phyloP scores from a whole-genome alignment of 1,140 invertebrate species.

The Cherax quadricarinatus region DNA sequence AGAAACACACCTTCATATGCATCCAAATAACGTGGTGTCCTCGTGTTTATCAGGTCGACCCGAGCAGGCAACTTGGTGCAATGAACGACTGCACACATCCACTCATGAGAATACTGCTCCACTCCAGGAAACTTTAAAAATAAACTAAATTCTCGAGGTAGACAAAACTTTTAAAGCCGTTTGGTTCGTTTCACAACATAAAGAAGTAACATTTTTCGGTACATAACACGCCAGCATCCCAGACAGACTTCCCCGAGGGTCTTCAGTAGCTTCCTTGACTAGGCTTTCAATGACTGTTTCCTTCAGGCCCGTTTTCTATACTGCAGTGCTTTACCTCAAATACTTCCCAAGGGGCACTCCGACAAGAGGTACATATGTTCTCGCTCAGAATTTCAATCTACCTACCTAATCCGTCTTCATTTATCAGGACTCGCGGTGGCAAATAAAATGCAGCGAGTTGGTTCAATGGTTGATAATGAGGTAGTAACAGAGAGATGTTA shows the following conservation, averaged over 20 bases:
- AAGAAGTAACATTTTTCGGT: constrained; percentile 15
- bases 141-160: constrained; percentile 14
- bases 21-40: constrained; percentile 48
- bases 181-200: constrained; percentile 21
- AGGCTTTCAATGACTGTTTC: constrained; percentile 64
- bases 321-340: constrained; percentile 54
- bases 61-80: constrained; percentile 2
- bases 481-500: constrained; percentile 57
- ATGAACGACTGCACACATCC: background rate
- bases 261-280: constrained; percentile 51
- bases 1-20: constrained; percentile 43
- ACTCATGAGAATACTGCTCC: constrained; percentile 1
- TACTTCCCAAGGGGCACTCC: constrained; percentile 40
- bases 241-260: background rate
- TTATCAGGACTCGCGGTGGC: constrained; percentile 52
- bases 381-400: constrained; percentile 57
- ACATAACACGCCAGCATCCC: constrained; percentile 1
- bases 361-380: constrained; percentile 44
- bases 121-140: background rate
- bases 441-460: constrained; percentile 61
- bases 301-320: constrained; percentile 38
- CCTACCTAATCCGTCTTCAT: constrained; percentile 65
- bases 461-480: constrained; percentile 61
- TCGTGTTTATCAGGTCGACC: constrained; percentile 44
- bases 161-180: constrained; percentile 21